Conservation (phyloP, 1,140 invertebrate genomes). For the Belonocnema kinseyi region DNA sequence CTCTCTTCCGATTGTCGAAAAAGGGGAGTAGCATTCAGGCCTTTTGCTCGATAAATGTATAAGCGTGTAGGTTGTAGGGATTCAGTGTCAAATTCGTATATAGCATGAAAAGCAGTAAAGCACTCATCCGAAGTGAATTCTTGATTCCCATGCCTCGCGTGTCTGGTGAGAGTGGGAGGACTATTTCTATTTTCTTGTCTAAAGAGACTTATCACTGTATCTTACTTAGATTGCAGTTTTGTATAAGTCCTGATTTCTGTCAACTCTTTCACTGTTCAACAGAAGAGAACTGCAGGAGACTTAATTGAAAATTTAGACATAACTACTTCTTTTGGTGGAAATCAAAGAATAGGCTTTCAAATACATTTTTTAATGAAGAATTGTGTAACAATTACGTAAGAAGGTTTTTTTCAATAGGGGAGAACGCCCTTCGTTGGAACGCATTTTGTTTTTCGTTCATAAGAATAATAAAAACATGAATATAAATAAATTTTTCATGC, state of each 20-base stretch:
- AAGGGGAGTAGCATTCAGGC: conserved; percentile 16
- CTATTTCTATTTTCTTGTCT: background rate
- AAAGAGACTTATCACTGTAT: conserved; percentile 10
- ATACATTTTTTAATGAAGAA: background rate
- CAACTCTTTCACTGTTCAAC: conserved; percentile 19
- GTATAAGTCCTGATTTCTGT: conserved; percentile 11
- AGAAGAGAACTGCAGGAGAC: conserved; percentile 9
- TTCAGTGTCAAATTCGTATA: conserved; percentile 24
- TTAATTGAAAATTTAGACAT: conserved; percentile 24
- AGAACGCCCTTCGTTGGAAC: too few species aligned
- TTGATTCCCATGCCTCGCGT: conserved; percentile 22
- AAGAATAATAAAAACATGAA: too few species aligned
- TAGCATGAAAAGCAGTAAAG: conserved; percentile 25
- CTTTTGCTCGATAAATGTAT: conserved; percentile 14
- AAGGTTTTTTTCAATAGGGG: too few species aligned
- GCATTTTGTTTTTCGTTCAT: too few species aligned
- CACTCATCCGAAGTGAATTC: conserved; percentile 25
- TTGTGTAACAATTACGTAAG: too few species aligned
- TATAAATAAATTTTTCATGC: too few species aligned
- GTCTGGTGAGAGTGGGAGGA: background rate
- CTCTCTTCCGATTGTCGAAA: conserved; percentile 23
- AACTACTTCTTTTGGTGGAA: conserved; percentile 2
- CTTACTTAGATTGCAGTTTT: conserved; percentile 24
- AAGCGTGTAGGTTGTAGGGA: conserved; percentile 27
- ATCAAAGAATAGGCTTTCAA: background rate